Conservation (phyloP, 2,888 invertebrate genomes). For the Nemoura dubitans region DNA sequence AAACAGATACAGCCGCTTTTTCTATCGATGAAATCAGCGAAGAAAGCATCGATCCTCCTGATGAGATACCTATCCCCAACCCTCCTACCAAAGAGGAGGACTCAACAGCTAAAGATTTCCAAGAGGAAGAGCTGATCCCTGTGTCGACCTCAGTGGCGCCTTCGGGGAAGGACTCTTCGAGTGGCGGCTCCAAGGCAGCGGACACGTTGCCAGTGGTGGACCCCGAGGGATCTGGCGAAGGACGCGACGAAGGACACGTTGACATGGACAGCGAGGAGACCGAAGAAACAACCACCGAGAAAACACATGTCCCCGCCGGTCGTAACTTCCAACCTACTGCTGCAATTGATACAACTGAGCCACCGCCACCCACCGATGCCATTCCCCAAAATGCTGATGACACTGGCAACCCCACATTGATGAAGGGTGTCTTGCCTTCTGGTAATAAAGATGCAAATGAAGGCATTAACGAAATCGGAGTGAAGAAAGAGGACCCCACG, state of each 20-base stretch:
- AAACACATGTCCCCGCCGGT: neutral
- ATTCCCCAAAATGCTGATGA: too few relatives aligned
- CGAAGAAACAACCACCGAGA: neutral
- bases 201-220: neutral
- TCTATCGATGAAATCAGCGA: neutral
- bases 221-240: neutral
- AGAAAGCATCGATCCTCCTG: neutral
- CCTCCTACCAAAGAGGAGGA: neutral
- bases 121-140: neutral
- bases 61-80: neutral
- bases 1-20: neutral
- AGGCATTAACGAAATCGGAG: slow-evolving; percentile 18
- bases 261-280: neutral
- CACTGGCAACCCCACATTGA: neutral
- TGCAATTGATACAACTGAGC: neutral
- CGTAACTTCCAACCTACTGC: neutral
- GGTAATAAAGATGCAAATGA: neutral
- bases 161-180: too few relatives aligned
- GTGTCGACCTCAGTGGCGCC: neutral
- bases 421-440: neutral
- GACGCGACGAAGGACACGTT: neutral
- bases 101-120: neutral
- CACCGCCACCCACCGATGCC: neutral
- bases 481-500: neutral
- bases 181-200: too few relatives aligned